Percentiles rank a stretch among this genome's conserved stretches.
Evolutionary conservation across 2,797 vertebrate species (phyloP).

Genomic region (Gymnoscopelus microlampas): DNA sequence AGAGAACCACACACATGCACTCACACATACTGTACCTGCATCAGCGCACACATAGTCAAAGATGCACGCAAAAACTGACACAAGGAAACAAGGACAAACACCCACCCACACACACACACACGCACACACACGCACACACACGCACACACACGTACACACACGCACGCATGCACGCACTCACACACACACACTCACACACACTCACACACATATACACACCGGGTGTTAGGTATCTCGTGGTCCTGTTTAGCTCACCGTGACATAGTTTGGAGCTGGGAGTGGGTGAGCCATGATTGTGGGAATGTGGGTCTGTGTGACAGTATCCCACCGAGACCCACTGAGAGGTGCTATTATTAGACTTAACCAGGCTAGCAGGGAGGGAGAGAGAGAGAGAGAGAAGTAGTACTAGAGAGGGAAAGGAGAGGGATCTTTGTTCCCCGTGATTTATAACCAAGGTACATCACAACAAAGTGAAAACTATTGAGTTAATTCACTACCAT

Average conservation of each 20-base stretch:
- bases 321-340: slow-evolving; percentile 55
- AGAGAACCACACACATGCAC: no score
- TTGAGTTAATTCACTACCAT: no score
- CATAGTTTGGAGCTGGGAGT: slow-evolving; percentile 41
- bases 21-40: not conserved
- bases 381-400: slow-evolving; percentile 12
- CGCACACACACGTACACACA: not conserved
- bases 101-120: slow-evolving; percentile 1
- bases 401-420: slow-evolving; percentile 5
- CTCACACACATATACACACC: slow-evolving; percentile 20
- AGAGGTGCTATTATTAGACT: slow-evolving; percentile 65
- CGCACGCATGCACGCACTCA: slow-evolving; percentile 14
- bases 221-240: slow-evolving; percentile 20
- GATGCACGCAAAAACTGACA: no score
- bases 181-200: slow-evolving; percentile 11
- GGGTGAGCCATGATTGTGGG: slow-evolving; percentile 47
- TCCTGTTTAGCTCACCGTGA: slow-evolving; percentile 34
- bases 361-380: slow-evolving; percentile 23
- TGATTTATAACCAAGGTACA: slow-evolving; percentile 24
- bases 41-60: no score
- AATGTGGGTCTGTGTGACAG: slow-evolving; percentile 61
- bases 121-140: not conserved
- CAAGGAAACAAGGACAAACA: slow-evolving; percentile 1
- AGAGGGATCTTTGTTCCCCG: slow-evolving; percentile 1
- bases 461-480: slow-evolving; percentile 11